Evolutionary conservation across 2,797 vertebrate genomes (phyloP), one percentile per base, ranked within the genome.

Genomic region (Cottoperca gobio): DNA sequence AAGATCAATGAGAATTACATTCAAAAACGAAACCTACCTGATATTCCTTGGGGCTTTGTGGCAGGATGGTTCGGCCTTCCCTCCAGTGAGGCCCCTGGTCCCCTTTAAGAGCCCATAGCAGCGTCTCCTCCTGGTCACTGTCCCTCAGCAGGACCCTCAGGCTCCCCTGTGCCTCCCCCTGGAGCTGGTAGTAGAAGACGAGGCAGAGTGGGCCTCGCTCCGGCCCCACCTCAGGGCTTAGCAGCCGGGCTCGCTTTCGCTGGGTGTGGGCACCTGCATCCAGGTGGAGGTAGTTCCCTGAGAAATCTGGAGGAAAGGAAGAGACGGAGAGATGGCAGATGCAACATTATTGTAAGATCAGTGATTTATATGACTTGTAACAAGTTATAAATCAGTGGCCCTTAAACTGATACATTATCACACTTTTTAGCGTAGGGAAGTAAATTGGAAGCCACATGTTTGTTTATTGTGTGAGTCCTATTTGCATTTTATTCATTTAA

Each of bases 71-170:
- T 48, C 97, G 95, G 4, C 97, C 98, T 78, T 99, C 97, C 66
- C 92, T 96, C 98, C 98, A 99, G 84, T 96, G 94, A 42, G 94
- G 85, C 1, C 96, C 97, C 82, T 97, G 97, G 89, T 98, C 97
- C 66, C 97, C 96, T 0, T 91, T 92, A 16, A 98, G 93, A 42
- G 93, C 91, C 98, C 98, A 99, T 24, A 99, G 94, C 2, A 94
- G 93, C 4, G 96, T 96, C 89, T 96, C 97, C 58, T 97, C 97
- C 76, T 96, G 96, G 73, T 94, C 95, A 6, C 91, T 94, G 82
- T 98, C 96, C 69, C 93, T 93, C 76, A 97, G 93, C 69, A 95
- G 88, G 70, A 99, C 96, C 78, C 95, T 95, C 81, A 99, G 94
- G 64, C 93, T 96, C 26, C 96, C 96, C 62, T 94, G 96, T 0